Evolutionary conservation across 2,888 invertebrate species (phyloP).

Genomic region (Ormyrus nitidulus): DNA sequence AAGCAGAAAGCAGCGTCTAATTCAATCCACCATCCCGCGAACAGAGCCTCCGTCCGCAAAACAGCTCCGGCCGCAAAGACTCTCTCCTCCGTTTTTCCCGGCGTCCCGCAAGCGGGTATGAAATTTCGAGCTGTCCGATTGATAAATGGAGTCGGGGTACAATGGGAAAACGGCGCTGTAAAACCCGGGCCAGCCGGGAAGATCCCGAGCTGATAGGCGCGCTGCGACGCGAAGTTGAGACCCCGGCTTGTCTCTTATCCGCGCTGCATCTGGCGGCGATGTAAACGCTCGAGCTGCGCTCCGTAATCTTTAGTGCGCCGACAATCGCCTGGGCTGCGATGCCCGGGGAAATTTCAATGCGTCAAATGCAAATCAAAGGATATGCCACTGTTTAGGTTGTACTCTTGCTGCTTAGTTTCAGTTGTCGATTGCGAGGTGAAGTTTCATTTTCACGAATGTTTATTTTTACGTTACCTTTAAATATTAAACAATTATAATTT

Average conservation of each 20-base stretch:
- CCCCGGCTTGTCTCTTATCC: not conserved
- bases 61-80: too few relatives aligned
- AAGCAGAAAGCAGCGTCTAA: not conserved
- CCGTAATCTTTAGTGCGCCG: conserved; percentile 53
- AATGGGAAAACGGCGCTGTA: conserved; percentile 22
- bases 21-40: conserved; percentile 1
- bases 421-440: too few relatives aligned
- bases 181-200: conserved; percentile 12
- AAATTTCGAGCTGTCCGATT: conserved; percentile 39
- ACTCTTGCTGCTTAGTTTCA: too few relatives aligned
- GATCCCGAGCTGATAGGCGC: not conserved
- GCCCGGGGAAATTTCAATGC: conserved; percentile 33
- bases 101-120: not conserved
- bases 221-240: not conserved
- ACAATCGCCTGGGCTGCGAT: not conserved
- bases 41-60: too few relatives aligned
- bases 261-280: conserved; percentile 56
- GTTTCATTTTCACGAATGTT: too few relatives aligned
- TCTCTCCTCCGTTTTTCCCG: not conserved
- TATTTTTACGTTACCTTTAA: too few relatives aligned
- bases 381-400: too few relatives aligned
- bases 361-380: conserved; percentile 42
- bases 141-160: conserved; percentile 47
- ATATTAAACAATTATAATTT: too few relatives aligned
- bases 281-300: conserved; percentile 52